These are phyloP conservation scores for Carassius carassius DNA, from an alignment of 2,113 vertebrate species.

Conservation along the genomic window DNA sequence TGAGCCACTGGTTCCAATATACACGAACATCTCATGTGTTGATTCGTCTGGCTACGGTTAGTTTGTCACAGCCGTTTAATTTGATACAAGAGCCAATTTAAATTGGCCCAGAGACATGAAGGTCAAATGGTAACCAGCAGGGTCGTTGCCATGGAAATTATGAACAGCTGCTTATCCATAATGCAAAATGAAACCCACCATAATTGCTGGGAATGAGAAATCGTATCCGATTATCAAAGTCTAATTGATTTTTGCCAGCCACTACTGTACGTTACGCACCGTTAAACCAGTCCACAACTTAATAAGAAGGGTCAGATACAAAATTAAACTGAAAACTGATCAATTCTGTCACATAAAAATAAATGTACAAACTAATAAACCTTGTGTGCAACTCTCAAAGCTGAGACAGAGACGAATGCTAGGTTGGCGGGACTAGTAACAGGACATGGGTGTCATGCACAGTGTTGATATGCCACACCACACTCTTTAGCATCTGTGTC, in stretches of 20 bases:
- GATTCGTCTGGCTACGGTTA: conserved; percentile 54
- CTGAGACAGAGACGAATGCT: neutral
- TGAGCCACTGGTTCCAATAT: conserved; percentile 14
- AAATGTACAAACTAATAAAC: neutral
- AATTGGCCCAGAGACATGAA: conserved; percentile 58
- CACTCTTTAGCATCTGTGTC: conserved; percentile 58
- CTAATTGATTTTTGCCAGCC: conserved; percentile 49
- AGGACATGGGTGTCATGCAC: conserved; percentile 4
- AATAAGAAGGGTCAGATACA: conserved; percentile 1
- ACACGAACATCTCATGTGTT: conserved; percentile 47
- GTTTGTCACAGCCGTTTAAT: conserved; percentile 59
- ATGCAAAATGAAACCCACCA: conserved; percentile 36
- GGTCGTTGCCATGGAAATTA: conserved; percentile 59
- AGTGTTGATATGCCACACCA: conserved; percentile 59
- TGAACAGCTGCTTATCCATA: conserved; percentile 50
- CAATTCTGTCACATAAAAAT: neutral
- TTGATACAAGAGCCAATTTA: conserved; percentile 60
- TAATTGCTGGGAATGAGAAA: conserved; percentile 59
- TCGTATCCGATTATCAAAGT: conserved; percentile 52
- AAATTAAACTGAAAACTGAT: neutral
- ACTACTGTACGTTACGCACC: neutral
- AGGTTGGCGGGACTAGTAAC: neutral
- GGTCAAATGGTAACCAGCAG: conserved; percentile 59
- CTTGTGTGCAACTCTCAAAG: neutral
- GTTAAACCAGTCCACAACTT: neutral